Base-by-base conservation (phyloP, 2,888 invertebrate species). In the Cyclophora albipunctata region DNA sequence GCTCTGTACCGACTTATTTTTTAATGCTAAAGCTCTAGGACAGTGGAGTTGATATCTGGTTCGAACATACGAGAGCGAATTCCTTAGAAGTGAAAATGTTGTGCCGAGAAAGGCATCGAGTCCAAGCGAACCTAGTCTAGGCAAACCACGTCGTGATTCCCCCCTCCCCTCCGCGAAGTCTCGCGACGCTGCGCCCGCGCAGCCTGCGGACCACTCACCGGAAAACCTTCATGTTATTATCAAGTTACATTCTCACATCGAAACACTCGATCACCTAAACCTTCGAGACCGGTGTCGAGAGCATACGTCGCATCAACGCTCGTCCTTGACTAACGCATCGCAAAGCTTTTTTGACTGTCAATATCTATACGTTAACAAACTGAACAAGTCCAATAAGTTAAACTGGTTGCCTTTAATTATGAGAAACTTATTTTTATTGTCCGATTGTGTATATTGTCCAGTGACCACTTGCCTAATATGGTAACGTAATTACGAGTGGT, bases 71-170 rank as follows among this genome's bases (percentile, higher is more conserved):
- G 58, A 56, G 57, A 60, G 58, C 61, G 54, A 59, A 61, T 61
- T 61, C 61, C 59, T 59, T 55, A 58, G 61, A 61, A 61, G 55
- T 63, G 65, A 67, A 67, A 70, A 72, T 62, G 60, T 61, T 62
- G 62, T 60, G 63, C 58, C 62, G 66, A 62, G 64, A 67, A 66
- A 62, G 64, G 64, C 64, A 60, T 57, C 59, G 56, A 54, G 59
- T 59, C 59, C 58, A 52, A 61, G 54, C 54, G 42, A 60, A 62
- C 61, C 73, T 75, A 82, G 76, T 77, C 83, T 83, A 84, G 85
- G 81, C 78, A 76, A 82, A 81, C 82, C 79, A 77, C 81, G 73
- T 84, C 84, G 85, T 84, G 85, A 81, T 72, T 69, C 73, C 66
- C 67, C 63, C 57, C 65, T 53, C 59, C 61, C 60, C 60, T 53